These are phyloP conservation scores for Oreamnos americanus DNA, from an alignment of 2,113 vertebrate genomes.

Conservation along the genomic window DNA sequence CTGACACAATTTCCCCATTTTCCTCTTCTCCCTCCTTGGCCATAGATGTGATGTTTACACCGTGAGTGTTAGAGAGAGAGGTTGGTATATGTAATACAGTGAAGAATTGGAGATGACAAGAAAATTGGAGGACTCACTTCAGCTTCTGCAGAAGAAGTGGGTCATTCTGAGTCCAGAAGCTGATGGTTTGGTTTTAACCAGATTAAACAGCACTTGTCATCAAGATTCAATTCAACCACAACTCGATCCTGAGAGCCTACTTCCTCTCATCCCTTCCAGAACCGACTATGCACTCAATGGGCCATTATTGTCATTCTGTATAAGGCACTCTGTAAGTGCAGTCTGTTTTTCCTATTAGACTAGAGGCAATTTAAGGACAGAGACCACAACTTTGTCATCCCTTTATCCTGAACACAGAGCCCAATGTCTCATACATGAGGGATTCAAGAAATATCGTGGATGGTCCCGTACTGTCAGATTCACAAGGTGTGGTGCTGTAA, in stretches of 20 bases:
- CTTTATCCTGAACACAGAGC: background rate
- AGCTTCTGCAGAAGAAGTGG: background rate
- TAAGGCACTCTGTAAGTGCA: background rate
- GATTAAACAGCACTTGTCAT: background rate
- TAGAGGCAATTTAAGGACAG: background rate
- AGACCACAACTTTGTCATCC: background rate
- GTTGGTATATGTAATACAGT: background rate
- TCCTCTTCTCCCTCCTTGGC: conserved; percentile 2
- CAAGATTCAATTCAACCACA: background rate
- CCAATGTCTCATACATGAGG: background rate
- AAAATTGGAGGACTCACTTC: background rate
- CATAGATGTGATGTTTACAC: background rate
- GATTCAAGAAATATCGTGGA: background rate
- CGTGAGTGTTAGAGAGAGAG: background rate
- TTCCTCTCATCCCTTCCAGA: background rate
- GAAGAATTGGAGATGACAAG: background rate
- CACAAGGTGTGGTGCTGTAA: background rate
- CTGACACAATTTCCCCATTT: conserved; percentile 8
- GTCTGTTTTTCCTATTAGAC: background rate
- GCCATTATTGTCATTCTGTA: background rate
- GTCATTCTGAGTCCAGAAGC: background rate
- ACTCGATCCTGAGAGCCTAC: background rate
- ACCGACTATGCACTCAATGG: background rate
- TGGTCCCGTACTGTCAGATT: background rate
- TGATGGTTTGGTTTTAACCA: background rate